Evolutionary conservation across 2,113 vertebrate genomes (phyloP).

Genomic region (Leptobrachium ailaonicum): DNA sequence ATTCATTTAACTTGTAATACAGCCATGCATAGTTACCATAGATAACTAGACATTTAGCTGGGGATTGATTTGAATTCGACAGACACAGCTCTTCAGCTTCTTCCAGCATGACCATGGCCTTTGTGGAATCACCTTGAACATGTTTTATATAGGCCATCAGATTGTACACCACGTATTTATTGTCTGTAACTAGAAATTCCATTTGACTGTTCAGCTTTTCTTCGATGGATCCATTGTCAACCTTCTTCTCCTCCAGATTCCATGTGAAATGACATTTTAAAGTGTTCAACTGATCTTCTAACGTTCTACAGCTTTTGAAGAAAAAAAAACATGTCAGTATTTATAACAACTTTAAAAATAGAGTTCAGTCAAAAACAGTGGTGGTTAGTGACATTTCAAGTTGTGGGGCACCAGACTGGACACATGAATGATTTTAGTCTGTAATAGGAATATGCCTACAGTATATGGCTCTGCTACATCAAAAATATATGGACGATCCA

Average conservation of each 20-base stretch:
- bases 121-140: constrained; percentile 62
- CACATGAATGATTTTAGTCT: too few species aligned
- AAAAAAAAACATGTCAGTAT: too few species aligned
- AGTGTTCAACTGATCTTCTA: too few species aligned
- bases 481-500: too few species aligned
- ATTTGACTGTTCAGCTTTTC: constrained; percentile 52
- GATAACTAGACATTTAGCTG: constrained; percentile 64
- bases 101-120: constrained; percentile 64
- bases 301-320: too few species aligned
- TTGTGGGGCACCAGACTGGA: too few species aligned
- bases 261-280: not conserved
- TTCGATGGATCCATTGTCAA: not conserved
- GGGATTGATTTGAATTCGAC: constrained; percentile 47
- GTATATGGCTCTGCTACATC: too few species aligned
- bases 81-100: constrained; percentile 59
- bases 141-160: constrained; percentile 68
- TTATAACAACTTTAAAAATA: too few species aligned
- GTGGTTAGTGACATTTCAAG: too few species aligned
- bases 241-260: not conserved
- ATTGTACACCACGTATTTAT: constrained; percentile 59
- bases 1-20: constrained; percentile 63
- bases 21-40: constrained; percentile 78
- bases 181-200: constrained; percentile 45
- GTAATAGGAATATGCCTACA: too few species aligned
- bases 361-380: too few species aligned